Base-by-base conservation (phyloP, 2,113 vertebrate species). In the Engystomops pustulosus region DNA sequence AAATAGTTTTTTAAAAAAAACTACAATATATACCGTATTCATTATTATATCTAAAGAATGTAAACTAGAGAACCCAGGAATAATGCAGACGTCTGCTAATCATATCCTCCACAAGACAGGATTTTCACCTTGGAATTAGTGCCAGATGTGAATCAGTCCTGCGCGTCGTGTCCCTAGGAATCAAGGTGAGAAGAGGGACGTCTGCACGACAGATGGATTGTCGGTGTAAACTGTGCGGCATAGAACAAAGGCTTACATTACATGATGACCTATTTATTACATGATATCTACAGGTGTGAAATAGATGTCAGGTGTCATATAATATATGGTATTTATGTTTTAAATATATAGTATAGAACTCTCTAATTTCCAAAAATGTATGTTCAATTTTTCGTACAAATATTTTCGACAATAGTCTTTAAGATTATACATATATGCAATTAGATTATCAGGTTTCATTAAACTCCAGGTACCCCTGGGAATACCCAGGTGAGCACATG, bases 131-230 rank as follows among this genome's bases (percentile, higher is more conserved):
- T 67, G 18, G 41, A 76, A 45, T 38, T 25, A 36, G 41, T 4
- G 38, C 55, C 81, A 83, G 55, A 75, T 76, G 81, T 75, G 71
- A 76, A 32, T 80, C 17, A 80, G 81, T 53, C 23, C 9, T 36
- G 58, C 38, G 25, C 68, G 49, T 17, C 41, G 14, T 55, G 27
- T 41, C 81, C 20, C 12, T 49, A 71, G 55, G 71, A 83, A 76
- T 49, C 20, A 65, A 76, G 81, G 81, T 75, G 81, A 76, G 81
- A 74, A 69, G 49, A 36, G 47, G 20, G 20, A n/a, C 38, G 58
- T 49, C 67, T 83, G 32, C 38, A 23, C 23, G 18, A 36, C 81
- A 76, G 81, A 83, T 83, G 81, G 81, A 9, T 45, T 18, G 58
- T 30, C n/a, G 71, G 71, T 83, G 69, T 60, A 44, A 32, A 53